Conservation (phyloP, 2,797 vertebrate genomes). For the Gephyroberyx darwinii region DNA sequence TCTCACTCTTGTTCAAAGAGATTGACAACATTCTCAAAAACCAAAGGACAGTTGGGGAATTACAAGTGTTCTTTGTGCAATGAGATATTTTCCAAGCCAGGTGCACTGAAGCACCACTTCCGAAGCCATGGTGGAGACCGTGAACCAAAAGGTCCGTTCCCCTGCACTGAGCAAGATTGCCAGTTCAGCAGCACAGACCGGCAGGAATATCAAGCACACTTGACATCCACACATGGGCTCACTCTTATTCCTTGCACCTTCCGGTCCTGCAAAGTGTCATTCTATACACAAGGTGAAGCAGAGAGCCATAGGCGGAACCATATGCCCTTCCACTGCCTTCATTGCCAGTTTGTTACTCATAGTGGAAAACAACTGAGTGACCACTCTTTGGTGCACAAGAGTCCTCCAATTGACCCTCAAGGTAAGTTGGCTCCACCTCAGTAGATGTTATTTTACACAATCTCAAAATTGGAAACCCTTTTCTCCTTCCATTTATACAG, state of each 20-base stretch:
- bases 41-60: not conserved
- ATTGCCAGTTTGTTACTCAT: constrained; percentile 81
- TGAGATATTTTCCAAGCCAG: constrained; percentile 70
- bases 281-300: constrained; percentile 81
- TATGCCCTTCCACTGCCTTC: constrained; percentile 84
- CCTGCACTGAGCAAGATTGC: constrained; percentile 79
- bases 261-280: constrained; percentile 79
- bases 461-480: not conserved
- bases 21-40: not conserved
- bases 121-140: constrained; percentile 67
- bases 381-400: constrained; percentile 76
- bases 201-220: constrained; percentile 77
- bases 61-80: constrained; percentile 80
- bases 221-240: constrained; percentile 72
- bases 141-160: constrained; percentile 31
- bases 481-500: not conserved
- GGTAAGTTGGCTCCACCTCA: constrained; percentile 29
- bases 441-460: not conserved
- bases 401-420: constrained; percentile 5
- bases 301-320: constrained; percentile 80
- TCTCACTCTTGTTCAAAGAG: constrained; percentile 72
- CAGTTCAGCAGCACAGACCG: constrained; percentile 72
- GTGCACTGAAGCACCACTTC: constrained; percentile 84
- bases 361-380: constrained; percentile 81
- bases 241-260: constrained; percentile 76